Conservation (phyloP, 2,113 vertebrate genomes). For the Mirounga angustirostris region DNA sequence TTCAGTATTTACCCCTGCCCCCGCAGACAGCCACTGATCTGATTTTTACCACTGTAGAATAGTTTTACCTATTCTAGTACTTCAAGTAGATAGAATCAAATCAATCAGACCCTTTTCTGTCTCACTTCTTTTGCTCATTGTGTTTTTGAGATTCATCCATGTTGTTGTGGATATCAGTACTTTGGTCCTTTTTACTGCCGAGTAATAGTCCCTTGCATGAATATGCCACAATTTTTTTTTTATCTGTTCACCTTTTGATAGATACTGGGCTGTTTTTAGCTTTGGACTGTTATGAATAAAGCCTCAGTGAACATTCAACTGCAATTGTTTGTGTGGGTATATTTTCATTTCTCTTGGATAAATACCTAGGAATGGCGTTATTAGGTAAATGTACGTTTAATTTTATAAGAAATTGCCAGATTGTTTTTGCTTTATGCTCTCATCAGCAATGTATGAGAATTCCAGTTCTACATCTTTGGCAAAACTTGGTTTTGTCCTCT, state of each 20-base stretch:
- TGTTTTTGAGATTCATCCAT: background rate
- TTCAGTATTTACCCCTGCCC: background rate
- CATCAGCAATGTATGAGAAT: constrained; percentile 2
- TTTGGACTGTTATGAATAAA: constrained; percentile 33
- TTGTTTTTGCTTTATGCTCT: background rate
- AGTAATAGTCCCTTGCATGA: background rate
- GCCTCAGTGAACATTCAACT: background rate
- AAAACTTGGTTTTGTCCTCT: background rate
- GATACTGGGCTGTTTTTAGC: background rate
- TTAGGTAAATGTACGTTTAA: background rate
- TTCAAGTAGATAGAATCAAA: background rate
- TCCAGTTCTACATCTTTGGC: background rate
- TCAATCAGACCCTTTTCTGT: background rate
- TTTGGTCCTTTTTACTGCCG: constrained; percentile 20
- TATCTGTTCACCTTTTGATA: background rate
- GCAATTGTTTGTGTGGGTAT: background rate
- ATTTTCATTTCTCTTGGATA: constrained; percentile 19
- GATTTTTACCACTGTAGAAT: background rate
- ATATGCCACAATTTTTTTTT: background rate
- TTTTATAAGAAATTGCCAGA: background rate
- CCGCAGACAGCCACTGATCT: background rate
- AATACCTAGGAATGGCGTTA: background rate
- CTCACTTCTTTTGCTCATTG: background rate
- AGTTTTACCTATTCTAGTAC: constrained; percentile 8
- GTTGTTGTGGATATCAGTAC: background rate